These are phyloP conservation scores for Coregonus sp. DNA, from an alignment of 2,797 vertebrate species.

Conservation along the genomic window DNA sequence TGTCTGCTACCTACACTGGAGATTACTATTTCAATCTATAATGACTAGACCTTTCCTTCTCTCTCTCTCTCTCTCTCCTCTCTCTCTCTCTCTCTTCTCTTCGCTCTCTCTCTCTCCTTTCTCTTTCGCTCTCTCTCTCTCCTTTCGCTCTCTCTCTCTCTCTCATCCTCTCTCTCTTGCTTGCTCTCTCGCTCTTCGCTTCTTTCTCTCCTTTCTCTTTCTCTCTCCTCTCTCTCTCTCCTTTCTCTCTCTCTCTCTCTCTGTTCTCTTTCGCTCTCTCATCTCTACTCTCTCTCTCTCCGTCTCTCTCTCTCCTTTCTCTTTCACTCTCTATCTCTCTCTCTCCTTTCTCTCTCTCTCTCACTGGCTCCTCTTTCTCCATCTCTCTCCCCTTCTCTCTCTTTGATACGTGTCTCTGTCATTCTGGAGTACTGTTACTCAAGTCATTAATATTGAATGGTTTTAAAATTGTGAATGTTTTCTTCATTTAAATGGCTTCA, in stretches of 20 bases:
- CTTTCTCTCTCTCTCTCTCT: not conserved
- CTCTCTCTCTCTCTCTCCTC: not conserved
- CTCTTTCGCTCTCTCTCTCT: too few species aligned
- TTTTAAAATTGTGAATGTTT: too few species aligned
- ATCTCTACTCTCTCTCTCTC: not conserved
- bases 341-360: not conserved
- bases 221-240: not conserved
- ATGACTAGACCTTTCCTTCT: not conserved
- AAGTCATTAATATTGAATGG: not conserved
- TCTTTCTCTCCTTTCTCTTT: not conserved
- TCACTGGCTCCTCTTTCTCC: not conserved
- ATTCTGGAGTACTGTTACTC: not conserved
- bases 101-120: too few species aligned
- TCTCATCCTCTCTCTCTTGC: not conserved
- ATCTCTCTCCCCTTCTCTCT: not conserved
- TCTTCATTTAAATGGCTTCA: too few species aligned
- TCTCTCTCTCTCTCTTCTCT: too few species aligned
- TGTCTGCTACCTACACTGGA: not conserved
- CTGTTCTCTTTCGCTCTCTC: too few species aligned
- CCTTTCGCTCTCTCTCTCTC: too few species aligned
- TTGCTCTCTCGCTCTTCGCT: too few species aligned
- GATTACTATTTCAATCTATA: not conserved
- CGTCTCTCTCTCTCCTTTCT: not conserved
- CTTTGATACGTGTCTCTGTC: not conserved
- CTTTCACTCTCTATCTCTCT: not conserved